Evolutionary conservation across 1,140 invertebrate genomes (phyloP), one percentile per base, ranked within the genome.

Genomic region (Tetramorium alpestre): DNA sequence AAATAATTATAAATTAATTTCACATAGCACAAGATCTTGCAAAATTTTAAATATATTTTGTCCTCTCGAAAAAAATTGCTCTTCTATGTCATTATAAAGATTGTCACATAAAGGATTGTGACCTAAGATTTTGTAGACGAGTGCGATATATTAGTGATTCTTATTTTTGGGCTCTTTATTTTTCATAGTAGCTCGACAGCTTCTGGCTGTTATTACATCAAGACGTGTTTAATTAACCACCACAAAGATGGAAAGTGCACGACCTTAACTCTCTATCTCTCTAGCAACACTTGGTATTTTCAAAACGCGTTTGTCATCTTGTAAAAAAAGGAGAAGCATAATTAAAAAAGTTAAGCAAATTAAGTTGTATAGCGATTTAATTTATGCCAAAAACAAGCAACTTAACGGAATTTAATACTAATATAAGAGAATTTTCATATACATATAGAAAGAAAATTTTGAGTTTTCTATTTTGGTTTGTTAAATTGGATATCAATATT

Each of bases 151-250:
- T 87, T 73, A 73, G 51, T 38, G 76, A 69, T 65, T 54, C 69
- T 78, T 64, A 38, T 16, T 10, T 69, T 38, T 70, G 33, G 38
- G 56, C 88, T 67, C 87, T 92, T 92, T 90, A 92, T 92, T 92
- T 89, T 87, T 62, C 49, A 72, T 58, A 69, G 87, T 81, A 38
- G 25, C 70, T 54, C 51, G 33, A 62, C 33, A 25, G 47, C 69
- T 88, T 87, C 86, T 86, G 56, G 76, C 58, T 87, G 76, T 91
- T 89, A 91, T 92, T 91, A 88, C 89, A 85, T 89, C 78, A 81
- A 51, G 49, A 47, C 49, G 47, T 72, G 75, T 65, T 90, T 92
- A 92, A 92, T 92, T 92, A 91, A 82, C 62, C 75, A 65, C 44
- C 58, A 18, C 49, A 72, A 82, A 58, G 54, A 58, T 44, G 73